Percentiles rank a stretch among this genome's conserved stretches.
These are phyloP conservation scores for Koerneria pararmatus DNA, from an alignment of 2,888 invertebrate genomes.

Conservation along the genomic window DNA sequence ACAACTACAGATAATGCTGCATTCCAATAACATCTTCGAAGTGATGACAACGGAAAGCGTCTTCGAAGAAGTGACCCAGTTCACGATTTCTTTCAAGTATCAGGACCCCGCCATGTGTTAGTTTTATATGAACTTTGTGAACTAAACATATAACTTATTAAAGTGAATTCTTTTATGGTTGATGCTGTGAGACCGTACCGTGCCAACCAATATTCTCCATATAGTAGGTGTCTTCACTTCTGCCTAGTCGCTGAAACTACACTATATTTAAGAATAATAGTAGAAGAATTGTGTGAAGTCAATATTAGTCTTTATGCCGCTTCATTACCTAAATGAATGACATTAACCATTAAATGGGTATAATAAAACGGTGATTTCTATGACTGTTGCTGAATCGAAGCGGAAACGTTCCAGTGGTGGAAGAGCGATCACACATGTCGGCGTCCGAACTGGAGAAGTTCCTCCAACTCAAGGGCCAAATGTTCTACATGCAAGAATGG, in stretches of 20 bases:
- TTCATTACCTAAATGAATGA: not conserved
- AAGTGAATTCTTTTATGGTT: too few species aligned
- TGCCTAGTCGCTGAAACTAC: too few species aligned
- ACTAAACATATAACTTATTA: not conserved
- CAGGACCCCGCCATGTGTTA: slow-evolving; percentile 17
- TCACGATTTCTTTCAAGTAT: slow-evolving; percentile 31
- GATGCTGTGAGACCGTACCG: too few species aligned
- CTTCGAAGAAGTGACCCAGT: slow-evolving; percentile 35
- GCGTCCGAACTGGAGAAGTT: slow-evolving; percentile 43
- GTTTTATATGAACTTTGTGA: not conserved
- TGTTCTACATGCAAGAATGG: slow-evolving; percentile 98
- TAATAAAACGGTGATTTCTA: not conserved
- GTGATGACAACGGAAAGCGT: slow-evolving; percentile 78
- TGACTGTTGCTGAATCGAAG: too few species aligned
- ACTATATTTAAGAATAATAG: too few species aligned
- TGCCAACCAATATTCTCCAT: too few species aligned
- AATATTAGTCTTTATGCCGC: not conserved
- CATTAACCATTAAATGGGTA: not conserved
- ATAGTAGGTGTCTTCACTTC: too few species aligned
- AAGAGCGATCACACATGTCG: slow-evolving; percentile 67
- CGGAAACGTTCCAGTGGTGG: slow-evolving; percentile 59
- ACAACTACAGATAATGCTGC: slow-evolving; percentile 73
- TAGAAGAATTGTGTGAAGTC: not conserved
- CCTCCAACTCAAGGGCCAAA: slow-evolving; percentile 83
- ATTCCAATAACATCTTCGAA: slow-evolving; percentile 95